Conservation (phyloP, 2,113 vertebrate genomes). For the Corvus hawaiiensis region DNA sequence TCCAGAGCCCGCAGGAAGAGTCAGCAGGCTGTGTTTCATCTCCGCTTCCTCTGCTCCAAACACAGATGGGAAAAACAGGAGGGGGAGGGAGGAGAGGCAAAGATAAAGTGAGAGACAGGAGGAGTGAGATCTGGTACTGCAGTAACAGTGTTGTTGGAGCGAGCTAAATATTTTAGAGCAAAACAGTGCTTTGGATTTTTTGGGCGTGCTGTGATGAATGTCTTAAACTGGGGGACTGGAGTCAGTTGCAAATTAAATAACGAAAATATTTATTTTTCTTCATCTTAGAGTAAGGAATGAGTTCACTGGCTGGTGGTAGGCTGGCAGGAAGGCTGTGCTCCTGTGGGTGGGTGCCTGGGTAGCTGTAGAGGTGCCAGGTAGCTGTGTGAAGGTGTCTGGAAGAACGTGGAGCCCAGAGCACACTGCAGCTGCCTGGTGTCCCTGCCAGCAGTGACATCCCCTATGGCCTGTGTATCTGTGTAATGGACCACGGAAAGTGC, state of each 20-base stretch:
- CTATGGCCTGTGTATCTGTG: neutral
- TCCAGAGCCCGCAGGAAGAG: neutral
- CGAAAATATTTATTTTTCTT: neutral
- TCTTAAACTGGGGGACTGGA: neutral
- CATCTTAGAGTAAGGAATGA: neutral
- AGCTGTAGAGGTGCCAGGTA: neutral
- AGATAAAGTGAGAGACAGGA: slow-evolving; percentile 13
- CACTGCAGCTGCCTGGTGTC: neutral
- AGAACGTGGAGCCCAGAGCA: neutral
- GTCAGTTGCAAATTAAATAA: neutral
- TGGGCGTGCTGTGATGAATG: neutral
- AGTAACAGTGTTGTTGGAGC: neutral
- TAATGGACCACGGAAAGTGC: neutral
- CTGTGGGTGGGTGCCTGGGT: neutral
- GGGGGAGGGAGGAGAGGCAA: neutral
- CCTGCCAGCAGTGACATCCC: neutral
- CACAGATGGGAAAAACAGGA: slow-evolving; percentile 40
- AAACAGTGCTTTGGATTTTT: neutral
- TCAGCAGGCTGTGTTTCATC: slow-evolving; percentile 22
- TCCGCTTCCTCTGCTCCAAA: slow-evolving; percentile 6
- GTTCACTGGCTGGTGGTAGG: neutral
- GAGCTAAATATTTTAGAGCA: neutral
- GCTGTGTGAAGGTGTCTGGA: neutral
- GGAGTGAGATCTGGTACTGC: neutral
- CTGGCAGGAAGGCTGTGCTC: neutral